Evolutionary conservation across 2,113 vertebrate genomes (phyloP), one percentile per base, ranked within the genome.

Genomic region (Anguilla japonica): DNA sequence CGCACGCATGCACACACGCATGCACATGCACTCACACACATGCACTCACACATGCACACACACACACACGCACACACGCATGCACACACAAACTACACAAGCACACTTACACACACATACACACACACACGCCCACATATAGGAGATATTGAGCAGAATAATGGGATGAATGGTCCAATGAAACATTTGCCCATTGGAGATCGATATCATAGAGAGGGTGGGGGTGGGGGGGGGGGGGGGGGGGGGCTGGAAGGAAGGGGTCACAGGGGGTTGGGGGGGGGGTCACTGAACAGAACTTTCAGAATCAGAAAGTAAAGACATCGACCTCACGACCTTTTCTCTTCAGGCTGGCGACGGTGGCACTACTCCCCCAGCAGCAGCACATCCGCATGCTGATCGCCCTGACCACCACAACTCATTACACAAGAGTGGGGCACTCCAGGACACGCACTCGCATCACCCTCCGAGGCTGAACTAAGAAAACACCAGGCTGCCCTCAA

Each of bases 41-140:
- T n/a, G n/a, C 8, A 11, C 50, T 2, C 1, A 14, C 13, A 14
- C 9, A 53, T 14, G 11, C 1, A 53, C 9, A 87, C 89, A 91
- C 86, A 83, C 84, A 87, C 83, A 79, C 26, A 83, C 79, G 88
- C 40, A 18, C 41, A 80, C 39, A 20, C n/a, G n/a, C 9, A 53
- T 14, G 11, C 1, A 53, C 9, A 87, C 89, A 91, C 86, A 83
- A n/a, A n/a, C n/a, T n/a, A n/a, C n/a, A n/a, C n/a, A n/a, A n/a
- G n/a, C n/a, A n/a, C 8, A 11, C 50, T 2, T 14, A 14, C 13
- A 14, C 9, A 53, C 9, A 53, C 1, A 53, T 14, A 87, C 89
- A 91, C 86, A 83, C 84, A 87, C 83, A 79, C 26, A 83, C 79
- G 88, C 40, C 18, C 41, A 80, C 39, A 20, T 20, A 57, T 20